Conservation (phyloP, 2,797 vertebrate genomes). For the Lutjanus campechanus region DNA sequence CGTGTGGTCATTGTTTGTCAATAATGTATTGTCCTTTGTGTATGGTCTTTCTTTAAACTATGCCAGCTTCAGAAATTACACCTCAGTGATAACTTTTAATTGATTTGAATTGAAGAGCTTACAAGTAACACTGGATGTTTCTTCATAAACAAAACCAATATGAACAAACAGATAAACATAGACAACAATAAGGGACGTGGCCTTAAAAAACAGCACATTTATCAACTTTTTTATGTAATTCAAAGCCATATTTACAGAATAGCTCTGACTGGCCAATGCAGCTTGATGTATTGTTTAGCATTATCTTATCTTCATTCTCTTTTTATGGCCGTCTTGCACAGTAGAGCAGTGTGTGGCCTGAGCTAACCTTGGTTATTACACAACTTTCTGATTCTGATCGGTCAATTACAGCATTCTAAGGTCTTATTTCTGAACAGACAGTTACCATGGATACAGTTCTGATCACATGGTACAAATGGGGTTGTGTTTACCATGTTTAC, state of each 20-base stretch:
- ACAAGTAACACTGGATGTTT: neutral
- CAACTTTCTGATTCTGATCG: no score
- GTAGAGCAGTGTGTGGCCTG: neutral
- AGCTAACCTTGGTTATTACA: no score
- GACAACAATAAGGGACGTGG: neutral
- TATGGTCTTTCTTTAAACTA: no score
- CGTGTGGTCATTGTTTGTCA: no score
- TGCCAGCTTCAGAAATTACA: no score
- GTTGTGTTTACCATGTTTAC: no score
- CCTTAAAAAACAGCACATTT: neutral
- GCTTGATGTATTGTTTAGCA: neutral
- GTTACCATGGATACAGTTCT: no score
- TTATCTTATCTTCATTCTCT: neutral
- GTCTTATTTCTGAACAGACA: no score
- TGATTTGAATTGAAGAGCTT: neutral
- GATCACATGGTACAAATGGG: no score
- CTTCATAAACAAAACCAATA: neutral
- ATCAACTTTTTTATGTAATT: neutral
- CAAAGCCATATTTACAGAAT: neutral
- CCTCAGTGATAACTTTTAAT: no score
- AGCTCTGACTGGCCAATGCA: neutral
- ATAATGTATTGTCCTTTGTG: no score
- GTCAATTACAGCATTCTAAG: no score
- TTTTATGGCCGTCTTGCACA: neutral
- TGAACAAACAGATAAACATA: conserved; percentile 8